Conservation (phyloP, 2,113 vertebrate species). For the Oryzias celebensis region DNA sequence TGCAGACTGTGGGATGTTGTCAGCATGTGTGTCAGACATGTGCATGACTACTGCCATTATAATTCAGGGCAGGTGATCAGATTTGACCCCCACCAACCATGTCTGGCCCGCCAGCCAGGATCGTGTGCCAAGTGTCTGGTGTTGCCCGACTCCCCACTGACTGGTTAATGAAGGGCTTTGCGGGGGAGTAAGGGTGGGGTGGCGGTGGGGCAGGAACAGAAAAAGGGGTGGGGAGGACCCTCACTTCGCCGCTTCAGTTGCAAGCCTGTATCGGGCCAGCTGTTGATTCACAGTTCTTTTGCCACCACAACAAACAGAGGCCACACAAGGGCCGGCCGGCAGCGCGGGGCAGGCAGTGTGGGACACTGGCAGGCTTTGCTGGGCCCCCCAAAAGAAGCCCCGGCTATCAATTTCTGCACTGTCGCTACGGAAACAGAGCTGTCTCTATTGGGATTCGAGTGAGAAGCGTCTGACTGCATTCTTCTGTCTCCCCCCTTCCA, state of each 20-base stretch:
- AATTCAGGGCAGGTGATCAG: conserved; percentile 80
- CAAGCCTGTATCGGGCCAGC: conserved; percentile 58
- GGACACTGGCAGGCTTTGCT: conserved; percentile 41
- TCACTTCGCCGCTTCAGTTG: conserved; percentile 55
- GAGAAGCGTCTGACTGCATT: conserved; percentile 55
- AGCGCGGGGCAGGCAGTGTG: conserved; percentile 33
- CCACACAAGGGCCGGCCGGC: conserved; percentile 65
- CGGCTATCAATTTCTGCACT: conserved; percentile 61
- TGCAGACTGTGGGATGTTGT: conserved; percentile 19
- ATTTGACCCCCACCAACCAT: conserved; percentile 75
- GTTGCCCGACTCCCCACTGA: conserved; percentile 70
- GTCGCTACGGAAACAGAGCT: conserved; percentile 70
- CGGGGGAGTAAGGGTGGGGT: conserved; percentile 53
- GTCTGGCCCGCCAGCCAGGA: conserved; percentile 75
- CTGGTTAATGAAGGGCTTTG: conserved; percentile 77
- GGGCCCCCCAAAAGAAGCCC: conserved; percentile 44
- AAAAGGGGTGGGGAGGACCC: conserved; percentile 28
- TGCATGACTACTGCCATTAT: conserved; percentile 73
- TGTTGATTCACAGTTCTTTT: conserved; percentile 75
- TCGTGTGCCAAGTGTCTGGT: conserved; percentile 79
- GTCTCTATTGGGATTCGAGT: conserved; percentile 50
- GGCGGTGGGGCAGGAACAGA: neutral
- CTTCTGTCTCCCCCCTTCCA: conserved; percentile 31
- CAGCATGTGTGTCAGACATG: conserved; percentile 46
- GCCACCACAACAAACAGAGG: conserved; percentile 72